Conservation (phyloP, 1,140 invertebrate species). For the Mizuhopecten yessoensis region DNA sequence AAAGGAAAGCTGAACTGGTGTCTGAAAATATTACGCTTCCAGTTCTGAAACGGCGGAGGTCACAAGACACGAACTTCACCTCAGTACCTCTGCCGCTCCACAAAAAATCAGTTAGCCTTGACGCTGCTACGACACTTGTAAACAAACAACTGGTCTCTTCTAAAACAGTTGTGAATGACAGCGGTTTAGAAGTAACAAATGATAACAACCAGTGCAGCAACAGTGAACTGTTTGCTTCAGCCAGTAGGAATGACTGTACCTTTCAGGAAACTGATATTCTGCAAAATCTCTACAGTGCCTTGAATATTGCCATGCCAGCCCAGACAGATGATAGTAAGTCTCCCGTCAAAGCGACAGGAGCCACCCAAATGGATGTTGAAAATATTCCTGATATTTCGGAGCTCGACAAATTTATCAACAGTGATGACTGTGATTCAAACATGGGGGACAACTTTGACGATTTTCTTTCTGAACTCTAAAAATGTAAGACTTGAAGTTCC, state of each 20-base stretch:
- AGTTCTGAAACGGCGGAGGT: not conserved
- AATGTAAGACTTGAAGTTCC: too few relatives aligned
- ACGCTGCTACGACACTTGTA: not conserved
- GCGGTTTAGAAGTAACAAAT: not conserved
- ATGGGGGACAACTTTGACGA: conserved; percentile 54
- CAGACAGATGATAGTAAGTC: not conserved
- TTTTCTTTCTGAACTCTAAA: conserved; percentile 57
- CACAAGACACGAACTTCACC: not conserved
- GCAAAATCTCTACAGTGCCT: conserved; percentile 56
- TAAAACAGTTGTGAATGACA: not conserved
- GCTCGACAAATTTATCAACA: conserved; percentile 47
- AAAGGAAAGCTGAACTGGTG: conserved; percentile 49
- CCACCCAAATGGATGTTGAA: conserved; percentile 13
- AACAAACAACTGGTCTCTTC: not conserved
- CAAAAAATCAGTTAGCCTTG: not conserved
- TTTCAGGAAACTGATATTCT: conserved; percentile 57
- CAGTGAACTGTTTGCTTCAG: not conserved
- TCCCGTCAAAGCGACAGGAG: not conserved
- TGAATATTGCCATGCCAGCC: conserved; percentile 46
- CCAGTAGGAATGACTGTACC: not conserved
- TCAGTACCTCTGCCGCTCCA: not conserved
- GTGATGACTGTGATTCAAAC: not conserved
- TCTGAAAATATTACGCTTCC: not conserved
- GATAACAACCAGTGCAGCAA: not conserved
- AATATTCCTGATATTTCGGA: conserved; percentile 46